Conservation (phyloP, 1,140 invertebrate species). For the Drosophila insularis region DNA sequence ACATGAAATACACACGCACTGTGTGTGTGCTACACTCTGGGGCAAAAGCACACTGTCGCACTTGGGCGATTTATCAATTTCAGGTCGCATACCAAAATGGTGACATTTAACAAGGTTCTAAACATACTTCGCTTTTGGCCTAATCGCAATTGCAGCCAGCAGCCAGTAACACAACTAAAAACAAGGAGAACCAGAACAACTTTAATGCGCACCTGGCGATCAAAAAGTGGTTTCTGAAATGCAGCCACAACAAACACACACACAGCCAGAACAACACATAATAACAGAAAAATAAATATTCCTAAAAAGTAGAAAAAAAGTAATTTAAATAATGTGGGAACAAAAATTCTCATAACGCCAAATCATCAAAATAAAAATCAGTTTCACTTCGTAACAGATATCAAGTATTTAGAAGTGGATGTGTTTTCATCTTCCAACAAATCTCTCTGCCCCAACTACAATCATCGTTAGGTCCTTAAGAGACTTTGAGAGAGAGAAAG, state of each 20-base stretch:
- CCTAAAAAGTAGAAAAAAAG: constrained; percentile 19
- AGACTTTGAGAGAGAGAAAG: no score
- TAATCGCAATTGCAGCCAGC: constrained; percentile 47
- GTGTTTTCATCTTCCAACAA: neutral
- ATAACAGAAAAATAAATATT: constrained; percentile 51
- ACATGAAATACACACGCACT: constrained; percentile 40
- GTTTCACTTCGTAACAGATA: neutral
- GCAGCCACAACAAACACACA: constrained; percentile 49
- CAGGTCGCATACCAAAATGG: constrained; percentile 71
- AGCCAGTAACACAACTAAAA: constrained; percentile 40
- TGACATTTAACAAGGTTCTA: constrained; percentile 79
- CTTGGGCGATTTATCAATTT: constrained; percentile 76
- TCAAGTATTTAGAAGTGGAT: neutral
- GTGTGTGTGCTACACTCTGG: constrained; percentile 3
- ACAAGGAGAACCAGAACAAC: constrained; percentile 78
- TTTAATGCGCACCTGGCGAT: constrained; percentile 73
- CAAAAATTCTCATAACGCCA: neutral
- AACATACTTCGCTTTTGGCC: constrained; percentile 67
- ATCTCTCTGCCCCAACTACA: no score
- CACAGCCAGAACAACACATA: constrained; percentile 45
- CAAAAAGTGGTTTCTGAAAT: constrained; percentile 76
- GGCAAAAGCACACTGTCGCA: constrained; percentile 51
- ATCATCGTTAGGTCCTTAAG: no score
- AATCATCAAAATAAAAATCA: neutral
- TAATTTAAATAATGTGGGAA: constrained; percentile 52